Evolutionary conservation across 1,140 invertebrate species (phyloP).

Genomic region (Stegodyphus mimosarum): DNA sequence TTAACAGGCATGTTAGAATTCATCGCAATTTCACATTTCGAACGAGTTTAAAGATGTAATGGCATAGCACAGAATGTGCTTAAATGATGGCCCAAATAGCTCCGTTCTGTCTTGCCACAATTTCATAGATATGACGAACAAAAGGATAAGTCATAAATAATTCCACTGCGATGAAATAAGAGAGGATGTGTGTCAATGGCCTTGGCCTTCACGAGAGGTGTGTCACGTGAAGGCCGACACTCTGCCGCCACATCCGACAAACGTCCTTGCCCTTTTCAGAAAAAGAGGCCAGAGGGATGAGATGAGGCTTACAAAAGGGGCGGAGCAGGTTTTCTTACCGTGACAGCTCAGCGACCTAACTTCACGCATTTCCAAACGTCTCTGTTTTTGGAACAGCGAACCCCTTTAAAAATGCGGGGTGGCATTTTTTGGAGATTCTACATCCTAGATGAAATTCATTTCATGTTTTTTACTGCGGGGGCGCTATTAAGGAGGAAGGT

Average conservation of each 20-base stretch:
- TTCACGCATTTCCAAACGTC: background rate
- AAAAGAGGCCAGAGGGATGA: constrained; percentile 34
- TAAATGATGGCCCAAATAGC: no score
- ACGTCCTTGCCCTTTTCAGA: constrained; percentile 40
- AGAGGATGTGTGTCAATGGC: constrained; percentile 44
- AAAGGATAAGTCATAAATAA: background rate
- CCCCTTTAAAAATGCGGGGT: background rate
- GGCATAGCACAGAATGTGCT: no score
- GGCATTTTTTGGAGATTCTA: no score
- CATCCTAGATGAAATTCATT: no score
- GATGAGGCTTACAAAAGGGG: background rate
- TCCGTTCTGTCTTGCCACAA: no score
- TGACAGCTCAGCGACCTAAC: constrained; percentile 29
- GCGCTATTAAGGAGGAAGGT: no score
- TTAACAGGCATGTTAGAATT: no score
- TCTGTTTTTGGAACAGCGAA: constrained; percentile 19
- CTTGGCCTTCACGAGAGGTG: constrained; percentile 36
- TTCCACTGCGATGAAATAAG: background rate
- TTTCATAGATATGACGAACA: no score
- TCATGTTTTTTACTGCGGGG: no score
- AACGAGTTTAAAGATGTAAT: no score
- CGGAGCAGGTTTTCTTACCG: background rate
- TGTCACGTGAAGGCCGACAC: constrained; percentile 43
- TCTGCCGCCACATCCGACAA: constrained; percentile 29
- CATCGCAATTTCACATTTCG: no score